These are phyloP conservation scores for Drosophila pallidifrons DNA, from an alignment of 1,140 invertebrate genomes.

Conservation along the genomic window DNA sequence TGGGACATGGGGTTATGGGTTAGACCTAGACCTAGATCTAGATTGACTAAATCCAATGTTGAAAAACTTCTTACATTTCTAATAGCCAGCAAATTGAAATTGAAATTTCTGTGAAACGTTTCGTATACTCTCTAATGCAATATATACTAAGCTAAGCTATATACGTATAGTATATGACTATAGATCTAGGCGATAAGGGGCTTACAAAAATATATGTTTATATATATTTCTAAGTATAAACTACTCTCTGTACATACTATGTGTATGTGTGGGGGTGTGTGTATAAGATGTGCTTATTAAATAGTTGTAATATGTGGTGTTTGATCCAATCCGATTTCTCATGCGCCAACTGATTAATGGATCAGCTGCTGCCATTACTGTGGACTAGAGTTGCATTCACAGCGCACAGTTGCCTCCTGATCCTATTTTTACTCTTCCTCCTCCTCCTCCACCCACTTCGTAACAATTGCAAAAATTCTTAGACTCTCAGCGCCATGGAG, in stretches of 20 bases:
- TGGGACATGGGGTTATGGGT: conserved; percentile 1
- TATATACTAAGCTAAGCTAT: conserved; percentile 41
- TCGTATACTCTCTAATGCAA: conserved; percentile 72
- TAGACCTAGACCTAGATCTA: neutral
- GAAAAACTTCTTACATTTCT: conserved; percentile 49
- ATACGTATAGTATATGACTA: conserved; percentile 49
- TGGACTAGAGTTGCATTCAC: conserved; percentile 42
- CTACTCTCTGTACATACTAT: neutral
- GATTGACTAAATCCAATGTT: conserved; percentile 31
- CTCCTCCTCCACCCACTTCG: neutral
- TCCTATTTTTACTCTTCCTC: neutral
- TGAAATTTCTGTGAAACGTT: conserved; percentile 74
- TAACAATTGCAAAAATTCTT: conserved; percentile 48
- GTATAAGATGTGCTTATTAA: conserved; percentile 23
- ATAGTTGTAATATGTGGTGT: conserved; percentile 11
- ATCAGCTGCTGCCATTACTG: conserved; percentile 1
- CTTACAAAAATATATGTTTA: conserved; percentile 20
- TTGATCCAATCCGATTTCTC: neutral
- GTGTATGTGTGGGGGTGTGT: neutral
- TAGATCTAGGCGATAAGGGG: conserved; percentile 25
- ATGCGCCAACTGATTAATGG: neutral
- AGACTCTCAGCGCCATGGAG: conserved; percentile 40
- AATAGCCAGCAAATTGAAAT: conserved; percentile 66
- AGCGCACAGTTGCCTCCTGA: conserved; percentile 10
- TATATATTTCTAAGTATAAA: conserved; percentile 24